These are phyloP conservation scores for Phrynocephalus vlangalii DNA, from an alignment of 2,797 vertebrate genomes.

Conservation along the genomic window DNA sequence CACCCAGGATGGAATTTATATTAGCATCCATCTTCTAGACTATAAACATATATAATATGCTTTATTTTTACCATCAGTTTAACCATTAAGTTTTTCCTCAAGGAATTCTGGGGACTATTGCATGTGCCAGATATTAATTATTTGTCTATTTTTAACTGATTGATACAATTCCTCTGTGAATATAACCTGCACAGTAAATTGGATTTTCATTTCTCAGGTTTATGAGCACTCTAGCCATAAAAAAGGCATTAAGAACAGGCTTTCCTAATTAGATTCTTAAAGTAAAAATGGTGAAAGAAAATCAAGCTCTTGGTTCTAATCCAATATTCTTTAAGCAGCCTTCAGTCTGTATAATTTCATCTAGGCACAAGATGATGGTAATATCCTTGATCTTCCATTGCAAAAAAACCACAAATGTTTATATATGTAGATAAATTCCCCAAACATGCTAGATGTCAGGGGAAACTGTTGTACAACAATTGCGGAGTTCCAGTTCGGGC, in stretches of 20 bases:
- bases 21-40: background rate
- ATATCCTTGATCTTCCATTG: background rate
- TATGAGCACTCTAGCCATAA: background rate
- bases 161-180: background rate
- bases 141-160: too few species aligned
- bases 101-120: too few species aligned
- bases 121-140: too few species aligned
- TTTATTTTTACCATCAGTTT: background rate
- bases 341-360: background rate
- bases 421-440: background rate
- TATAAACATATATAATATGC: background rate
- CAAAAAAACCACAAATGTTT: background rate
- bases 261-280: background rate
- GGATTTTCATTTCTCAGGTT: background rate
- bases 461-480: background rate
- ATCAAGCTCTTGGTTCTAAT: background rate
- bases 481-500: too few species aligned
- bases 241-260: background rate
- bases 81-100: too few species aligned
- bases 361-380: background rate
- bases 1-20: too few species aligned
- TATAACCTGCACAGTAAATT: background rate
- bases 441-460: background rate
- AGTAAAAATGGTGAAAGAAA: background rate
- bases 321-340: background rate